Conservation (phyloP, 2,113 vertebrate species). For the Saccopteryx bilineata region DNA sequence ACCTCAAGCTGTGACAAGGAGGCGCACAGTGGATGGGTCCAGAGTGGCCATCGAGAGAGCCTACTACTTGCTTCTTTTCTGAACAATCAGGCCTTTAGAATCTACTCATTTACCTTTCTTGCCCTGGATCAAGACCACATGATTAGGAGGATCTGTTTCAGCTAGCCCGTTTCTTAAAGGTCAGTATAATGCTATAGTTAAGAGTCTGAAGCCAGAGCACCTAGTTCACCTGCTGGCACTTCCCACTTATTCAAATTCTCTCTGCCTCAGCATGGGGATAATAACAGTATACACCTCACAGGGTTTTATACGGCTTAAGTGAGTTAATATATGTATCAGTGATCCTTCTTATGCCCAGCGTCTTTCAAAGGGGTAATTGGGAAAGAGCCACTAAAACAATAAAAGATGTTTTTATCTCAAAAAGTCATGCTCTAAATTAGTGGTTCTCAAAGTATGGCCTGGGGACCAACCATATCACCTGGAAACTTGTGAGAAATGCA, state of each 20-base stretch:
- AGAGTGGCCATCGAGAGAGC: neutral
- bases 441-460: conserved; percentile 21
- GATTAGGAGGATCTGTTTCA: neutral
- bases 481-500: neutral
- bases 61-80: neutral
- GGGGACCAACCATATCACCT: neutral
- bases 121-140: neutral
- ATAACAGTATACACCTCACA: neutral
- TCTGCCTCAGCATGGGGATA: neutral
- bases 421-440: neutral
- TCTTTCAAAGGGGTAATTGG: neutral
- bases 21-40: fast-evolving
- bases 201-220: neutral
- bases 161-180: conserved; percentile 35
- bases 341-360: neutral
- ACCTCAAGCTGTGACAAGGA: neutral
- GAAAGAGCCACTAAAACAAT: neutral
- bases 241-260: conserved; percentile 35
- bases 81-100: neutral
- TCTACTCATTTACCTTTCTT: neutral
- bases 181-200: neutral
- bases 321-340: neutral
- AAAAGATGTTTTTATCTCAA: conserved; percentile 11
- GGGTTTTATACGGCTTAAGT: conserved; percentile 36
- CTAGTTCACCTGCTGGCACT: neutral